These are phyloP conservation scores for Drosophila sordidapex DNA, from an alignment of 2,888 invertebrate species.

Conservation along the genomic window DNA sequence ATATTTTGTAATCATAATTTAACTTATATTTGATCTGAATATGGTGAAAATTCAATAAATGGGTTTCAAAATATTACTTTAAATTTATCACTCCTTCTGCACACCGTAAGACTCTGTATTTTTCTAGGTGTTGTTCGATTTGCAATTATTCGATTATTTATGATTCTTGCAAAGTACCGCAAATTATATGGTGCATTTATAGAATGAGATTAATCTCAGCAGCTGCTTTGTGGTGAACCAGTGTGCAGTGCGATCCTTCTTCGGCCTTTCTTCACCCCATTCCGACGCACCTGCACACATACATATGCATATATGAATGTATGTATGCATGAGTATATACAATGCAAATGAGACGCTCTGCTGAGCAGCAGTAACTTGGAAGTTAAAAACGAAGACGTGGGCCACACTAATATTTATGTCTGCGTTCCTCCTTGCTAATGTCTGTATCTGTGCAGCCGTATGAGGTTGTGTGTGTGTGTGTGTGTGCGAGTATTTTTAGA, in stretches of 20 bases:
- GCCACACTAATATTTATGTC: conserved; percentile 52
- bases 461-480: conserved; percentile 13
- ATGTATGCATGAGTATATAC: conserved; percentile 9
- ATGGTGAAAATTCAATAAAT: neutral
- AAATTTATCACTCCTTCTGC: neutral
- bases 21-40: neutral
- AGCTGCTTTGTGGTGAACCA: conserved; percentile 6
- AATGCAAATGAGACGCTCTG: conserved; percentile 69
- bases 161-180: neutral
- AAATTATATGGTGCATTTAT: neutral
- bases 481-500: conserved; percentile 56
- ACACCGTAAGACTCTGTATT: neutral
- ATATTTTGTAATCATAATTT: neutral
- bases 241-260: conserved; percentile 20
- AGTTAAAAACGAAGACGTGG: conserved; percentile 47
- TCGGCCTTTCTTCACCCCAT: neutral
- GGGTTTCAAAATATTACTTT: neutral
- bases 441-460: conserved; percentile 49
- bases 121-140: neutral
- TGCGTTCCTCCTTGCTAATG: conserved; percentile 28
- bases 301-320: neutral
- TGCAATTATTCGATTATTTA: neutral
- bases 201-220: neutral
- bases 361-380: conserved; percentile 41
- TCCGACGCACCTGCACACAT: conserved; percentile 40